Base-by-base conservation (phyloP, 2,888 invertebrate genomes). In the Hesperia comma region DNA sequence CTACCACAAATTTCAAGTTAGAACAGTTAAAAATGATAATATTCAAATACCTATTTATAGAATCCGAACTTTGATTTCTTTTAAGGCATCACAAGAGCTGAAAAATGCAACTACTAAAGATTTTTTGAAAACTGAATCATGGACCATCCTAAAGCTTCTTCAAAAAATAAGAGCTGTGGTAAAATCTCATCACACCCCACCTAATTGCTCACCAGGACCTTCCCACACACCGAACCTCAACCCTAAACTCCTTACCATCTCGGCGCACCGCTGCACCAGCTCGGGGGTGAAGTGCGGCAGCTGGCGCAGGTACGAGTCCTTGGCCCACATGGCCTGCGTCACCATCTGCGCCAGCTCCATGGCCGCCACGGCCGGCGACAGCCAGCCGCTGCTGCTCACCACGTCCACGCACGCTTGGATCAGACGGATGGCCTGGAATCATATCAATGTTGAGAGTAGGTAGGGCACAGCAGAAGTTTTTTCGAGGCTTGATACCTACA, bases 281-380 rank as follows among this genome's bases (percentile, higher is more conserved):
- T 98, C 99, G 0, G 94, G 82, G 3, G 95, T 96, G 86, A 99
- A 99, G 90, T 99, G 99, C 1, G 99, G 99, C 82, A 99, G 89
- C 83, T 99, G 99, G 70, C 99, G 96, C 70, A 99, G 94, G 83
- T 99, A 99, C 0, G 98, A 98, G 90, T 99, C 99, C 87, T 99
- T 99, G 79, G 97, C 98, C 99, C 99, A 99, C 99, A 99, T 99
- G 10, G 99, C 99, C 90, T 99, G 99, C 0, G 99, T 99, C 2
- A 98, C 97, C 99, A 99, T 99, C 92, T 99, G 99, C 0, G 99
- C 98, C 79, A 99, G 93, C 90, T 99, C 99, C 99, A 99, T 99
- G 78, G 99, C 99, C 17, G 99, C 98, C 49, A 99, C 97, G 4
- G 99, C 99, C 0, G 99, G 99, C 0, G 98, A 96, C 60, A 99